Conservation (phyloP, 2,113 vertebrate genomes). For the Amblyornis subalaris region DNA sequence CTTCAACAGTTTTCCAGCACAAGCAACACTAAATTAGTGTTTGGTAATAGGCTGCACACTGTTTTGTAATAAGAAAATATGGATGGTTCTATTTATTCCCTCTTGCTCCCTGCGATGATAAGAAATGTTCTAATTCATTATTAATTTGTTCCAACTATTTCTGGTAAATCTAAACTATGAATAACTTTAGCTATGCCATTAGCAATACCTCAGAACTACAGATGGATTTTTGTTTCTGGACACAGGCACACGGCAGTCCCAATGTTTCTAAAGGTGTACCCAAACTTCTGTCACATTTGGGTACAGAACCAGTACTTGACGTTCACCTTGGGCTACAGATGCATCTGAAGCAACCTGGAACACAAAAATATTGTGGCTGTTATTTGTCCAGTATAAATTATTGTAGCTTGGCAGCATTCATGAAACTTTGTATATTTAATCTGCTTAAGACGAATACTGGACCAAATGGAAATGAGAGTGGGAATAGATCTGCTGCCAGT, state of each 20-base stretch:
- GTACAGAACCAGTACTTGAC: not conserved
- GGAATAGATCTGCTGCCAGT: not conserved
- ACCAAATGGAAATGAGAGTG: not conserved
- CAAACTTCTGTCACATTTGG: not conserved
- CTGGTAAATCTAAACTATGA: slow-evolving; percentile 70
- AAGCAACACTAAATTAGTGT: slow-evolving; percentile 31
- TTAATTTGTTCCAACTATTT: slow-evolving; percentile 73
- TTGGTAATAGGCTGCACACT: slow-evolving; percentile 60
- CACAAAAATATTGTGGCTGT: not conserved
- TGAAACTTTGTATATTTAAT: not conserved
- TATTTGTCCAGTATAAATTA: not conserved
- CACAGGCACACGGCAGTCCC: not conserved
- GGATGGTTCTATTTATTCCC: slow-evolving; percentile 69
- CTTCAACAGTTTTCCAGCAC: slow-evolving; percentile 11
- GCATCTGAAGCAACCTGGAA: not conserved
- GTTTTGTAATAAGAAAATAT: slow-evolving; percentile 69
- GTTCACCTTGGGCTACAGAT: not conserved
- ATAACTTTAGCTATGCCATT: slow-evolving; percentile 62
- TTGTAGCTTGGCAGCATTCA: not conserved
- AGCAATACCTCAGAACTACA: slow-evolving; percentile 44
- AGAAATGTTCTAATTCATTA: slow-evolving; percentile 75
- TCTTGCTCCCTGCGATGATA: slow-evolving; percentile 37
- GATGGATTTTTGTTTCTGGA: slow-evolving; percentile 28
- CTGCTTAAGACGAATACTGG: not conserved
- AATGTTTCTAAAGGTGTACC: not conserved